Base-by-base conservation (phyloP, 2,797 vertebrate species). In the Aulostomus chinensis region DNA sequence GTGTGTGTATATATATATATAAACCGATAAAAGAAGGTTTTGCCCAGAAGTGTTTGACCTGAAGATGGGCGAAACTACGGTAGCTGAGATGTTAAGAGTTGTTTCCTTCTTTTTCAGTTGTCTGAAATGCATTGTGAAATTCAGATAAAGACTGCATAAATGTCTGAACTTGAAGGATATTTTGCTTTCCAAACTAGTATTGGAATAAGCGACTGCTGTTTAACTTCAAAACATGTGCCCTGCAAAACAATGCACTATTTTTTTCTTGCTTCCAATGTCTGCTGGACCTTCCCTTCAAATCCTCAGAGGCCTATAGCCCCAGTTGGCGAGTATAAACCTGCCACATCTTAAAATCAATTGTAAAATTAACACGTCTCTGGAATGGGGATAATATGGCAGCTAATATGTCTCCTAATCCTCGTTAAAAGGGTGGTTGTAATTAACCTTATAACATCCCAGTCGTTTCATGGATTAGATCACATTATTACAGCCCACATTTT, bases 311-410 rank as follows among this genome's bases (percentile, higher is more conserved):
- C 47, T n/a, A 33, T 61, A 32, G 52, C 47, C 43, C 38, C 55
- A 76, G 70, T 58, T 65, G 53, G 35, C 38, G 56, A 50, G 68
- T 68, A 58, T 54, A 63, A 30, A 60, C 55, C 47, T 43, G 68
- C 76, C 70, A 75, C 63, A 81, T 76, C 62, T 71, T 76, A 78
- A 82, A 83, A 65, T 65, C 63, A 46, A 72, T 58, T 73, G 68
- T 78, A 80, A 85, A 85, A 85, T 81, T 70, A 76, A 76, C 75
- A 78, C 50, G 59, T 73, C 76, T 73, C 50, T 58, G 52, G n/a
- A 77, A 67, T 59, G 58, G 51, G 60, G 39, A 47, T 65, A 74
- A 73, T 68, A 61, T 51, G 53, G 64, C 40, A 28, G 59, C 52
- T 81, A 71, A 83, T 73, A 47, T 55, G 67, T 79, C 79, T 82